A percentile compares a stretch with the other conserved stretches of the same genome.
phyloP scores from a whole-genome alignment of 2,113 vertebrate species.

The Pungitius pungitius region DNA sequence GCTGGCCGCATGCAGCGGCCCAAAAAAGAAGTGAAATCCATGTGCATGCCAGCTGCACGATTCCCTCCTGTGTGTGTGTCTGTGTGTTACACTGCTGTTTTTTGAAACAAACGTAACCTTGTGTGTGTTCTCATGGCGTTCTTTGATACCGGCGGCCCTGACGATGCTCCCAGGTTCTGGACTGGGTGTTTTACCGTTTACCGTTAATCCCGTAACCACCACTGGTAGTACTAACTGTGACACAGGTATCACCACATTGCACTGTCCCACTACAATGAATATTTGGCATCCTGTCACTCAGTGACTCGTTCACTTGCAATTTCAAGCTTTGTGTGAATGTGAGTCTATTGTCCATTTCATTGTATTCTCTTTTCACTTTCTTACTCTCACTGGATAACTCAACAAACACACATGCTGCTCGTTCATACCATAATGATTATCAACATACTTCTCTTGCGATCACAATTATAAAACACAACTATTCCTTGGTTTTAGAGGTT shows the following conservation, averaged over 20 bases:
- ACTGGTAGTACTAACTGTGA: constrained; percentile 98
- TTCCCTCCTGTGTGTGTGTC: constrained; percentile 46
- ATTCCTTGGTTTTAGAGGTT: neutral
- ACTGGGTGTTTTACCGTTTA: constrained; percentile 94
- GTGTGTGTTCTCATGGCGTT: constrained; percentile 75
- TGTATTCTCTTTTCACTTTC: constrained; percentile 10
- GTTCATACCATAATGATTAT: neutral
- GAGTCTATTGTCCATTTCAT: constrained; percentile 28
- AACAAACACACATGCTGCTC: constrained; percentile 5
- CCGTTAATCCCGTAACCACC: constrained; percentile 91
- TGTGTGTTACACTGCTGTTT: constrained; percentile 55
- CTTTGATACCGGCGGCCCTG: constrained; percentile 80
- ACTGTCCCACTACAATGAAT: constrained; percentile 40
- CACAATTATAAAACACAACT: neutral
- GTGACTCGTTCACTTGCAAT: constrained; percentile 36
- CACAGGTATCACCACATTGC: constrained; percentile 88
- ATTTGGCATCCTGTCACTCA: constrained; percentile 38
- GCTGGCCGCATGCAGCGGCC: constrained; percentile 48
- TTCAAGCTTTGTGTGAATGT: constrained; percentile 34
- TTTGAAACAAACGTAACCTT: constrained; percentile 74
- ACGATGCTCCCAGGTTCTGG: constrained; percentile 92
- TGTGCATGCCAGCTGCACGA: constrained; percentile 66
- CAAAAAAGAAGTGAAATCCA: constrained; percentile 42
- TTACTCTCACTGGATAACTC: constrained; percentile 4
- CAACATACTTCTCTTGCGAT: neutral